Evolutionary conservation across 2,113 vertebrate species (phyloP), one percentile per base, ranked within the genome.

Genomic region (Istiophorus platypterus): DNA sequence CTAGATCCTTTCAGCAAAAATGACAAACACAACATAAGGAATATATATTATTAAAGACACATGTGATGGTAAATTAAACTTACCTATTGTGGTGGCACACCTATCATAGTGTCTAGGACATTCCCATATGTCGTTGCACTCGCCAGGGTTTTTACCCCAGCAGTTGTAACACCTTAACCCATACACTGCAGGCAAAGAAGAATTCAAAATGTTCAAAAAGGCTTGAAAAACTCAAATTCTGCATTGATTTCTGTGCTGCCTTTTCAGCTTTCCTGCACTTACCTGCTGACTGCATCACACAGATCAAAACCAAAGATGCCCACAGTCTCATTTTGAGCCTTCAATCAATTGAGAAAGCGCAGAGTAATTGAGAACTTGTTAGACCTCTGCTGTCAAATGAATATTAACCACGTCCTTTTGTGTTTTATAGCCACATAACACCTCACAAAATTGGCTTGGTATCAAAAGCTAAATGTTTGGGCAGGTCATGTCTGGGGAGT

Each of bases 161-260:
- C 86, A 92, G 37, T 70, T 87, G 65, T 56, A 86, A 74, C 82
- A 92, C 62, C 0, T 2, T 20, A 89, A 63, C 0, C 80, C 77
- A 22, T 7, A 37, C 31, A 57, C 86, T 88, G 70, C 42, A 57
- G 29, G 14, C 17, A 69, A 26, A 29, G 27, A 4, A 58, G 20
- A 69, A 70, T 0, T 6, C 17, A 81, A 29, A 59, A 15, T 61
- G 1, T 39, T 66, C 12, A 79, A 51, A 61, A 18, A 2, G 4
- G 4, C 13, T 0, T 0, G 22, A 1, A 64, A 63, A 71, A 18
- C 1, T 51, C 1, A 20, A 37, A n/a, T 27, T 56, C 8, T n/a
- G 17, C 3, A 5, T 37, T 51, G 0, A 20, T 10, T 41, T 52
- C 11, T 56, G 7, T 51, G 14, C 15, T 68, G 9, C 18, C 49